These are phyloP conservation scores for Trialeurodes vaporariorum DNA, from an alignment of 1,140 invertebrate species.

Conservation along the genomic window DNA sequence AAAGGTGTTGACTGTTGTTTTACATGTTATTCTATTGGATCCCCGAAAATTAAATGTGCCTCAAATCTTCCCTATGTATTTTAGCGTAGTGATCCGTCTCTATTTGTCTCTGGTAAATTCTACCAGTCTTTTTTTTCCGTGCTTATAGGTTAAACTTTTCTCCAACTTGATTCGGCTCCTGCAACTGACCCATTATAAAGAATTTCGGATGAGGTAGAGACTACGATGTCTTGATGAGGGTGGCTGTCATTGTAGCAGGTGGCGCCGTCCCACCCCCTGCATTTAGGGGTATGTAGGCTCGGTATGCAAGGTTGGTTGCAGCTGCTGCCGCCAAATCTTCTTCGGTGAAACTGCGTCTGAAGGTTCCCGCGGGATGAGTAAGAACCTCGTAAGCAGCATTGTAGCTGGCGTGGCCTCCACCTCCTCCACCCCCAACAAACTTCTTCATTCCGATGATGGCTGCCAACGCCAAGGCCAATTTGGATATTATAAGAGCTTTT, in stretches of 20 bases:
- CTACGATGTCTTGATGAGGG: background rate
- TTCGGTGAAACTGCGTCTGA: slow-evolving; percentile 18
- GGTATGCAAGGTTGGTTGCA: slow-evolving; percentile 16
- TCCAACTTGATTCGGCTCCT: too few species aligned
- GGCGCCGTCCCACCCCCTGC: too few species aligned
- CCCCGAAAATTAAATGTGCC: too few species aligned
- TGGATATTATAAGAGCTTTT: slow-evolving; percentile 71
- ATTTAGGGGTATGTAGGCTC: slow-evolving; percentile 17
- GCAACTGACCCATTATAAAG: too few species aligned
- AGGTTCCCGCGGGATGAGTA: slow-evolving; percentile 18
- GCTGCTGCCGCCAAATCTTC: slow-evolving; percentile 13
- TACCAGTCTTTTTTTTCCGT: too few species aligned
- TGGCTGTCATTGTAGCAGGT: background rate
- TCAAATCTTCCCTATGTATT: too few species aligned
- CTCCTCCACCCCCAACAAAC: slow-evolving; percentile 41
- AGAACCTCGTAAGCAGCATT: slow-evolving; percentile 17
- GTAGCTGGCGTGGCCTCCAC: slow-evolving; percentile 20
- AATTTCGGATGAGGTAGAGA: too few species aligned
- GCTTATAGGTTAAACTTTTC: too few species aligned
- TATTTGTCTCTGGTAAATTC: too few species aligned
- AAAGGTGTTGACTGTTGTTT: too few species aligned
- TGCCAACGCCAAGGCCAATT: slow-evolving; percentile 63
- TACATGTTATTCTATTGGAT: too few species aligned
- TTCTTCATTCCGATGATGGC: slow-evolving; percentile 75
- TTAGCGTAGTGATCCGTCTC: too few species aligned